These are phyloP conservation scores for Aphelinus atriplicis DNA, from an alignment of 1,140 invertebrate genomes.

Conservation along the genomic window DNA sequence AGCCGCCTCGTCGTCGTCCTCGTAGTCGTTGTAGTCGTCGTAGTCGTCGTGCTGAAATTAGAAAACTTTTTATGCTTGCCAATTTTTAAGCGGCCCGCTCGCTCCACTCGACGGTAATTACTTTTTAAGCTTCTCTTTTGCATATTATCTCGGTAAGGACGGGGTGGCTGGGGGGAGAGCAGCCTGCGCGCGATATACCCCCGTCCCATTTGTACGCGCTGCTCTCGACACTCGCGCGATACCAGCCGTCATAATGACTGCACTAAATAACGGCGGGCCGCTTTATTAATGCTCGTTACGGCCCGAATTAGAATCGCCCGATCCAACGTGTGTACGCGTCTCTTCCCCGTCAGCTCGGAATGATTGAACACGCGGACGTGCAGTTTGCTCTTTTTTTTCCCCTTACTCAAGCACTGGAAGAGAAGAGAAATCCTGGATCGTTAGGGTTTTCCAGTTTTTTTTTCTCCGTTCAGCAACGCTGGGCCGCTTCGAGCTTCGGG, in stretches of 20 bases:
- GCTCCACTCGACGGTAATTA: constrained; percentile 60
- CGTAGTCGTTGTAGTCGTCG: not conserved
- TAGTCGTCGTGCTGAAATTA: constrained; percentile 58
- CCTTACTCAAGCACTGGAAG: not conserved
- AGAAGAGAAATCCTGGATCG: constrained; percentile 22
- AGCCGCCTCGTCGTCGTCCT: not conserved
- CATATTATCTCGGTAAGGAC: constrained; percentile 57
- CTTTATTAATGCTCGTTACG: constrained; percentile 48
- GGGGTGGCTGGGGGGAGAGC: not conserved
- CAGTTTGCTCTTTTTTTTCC: not conserved
- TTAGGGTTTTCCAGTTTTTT: constrained; percentile 26
- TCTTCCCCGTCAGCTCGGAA: not conserved
- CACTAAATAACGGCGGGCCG: constrained; percentile 44
- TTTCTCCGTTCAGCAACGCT: not conserved
- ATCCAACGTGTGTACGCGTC: not conserved
- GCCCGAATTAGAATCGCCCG: constrained; percentile 28
- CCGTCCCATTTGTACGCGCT: constrained; percentile 27
- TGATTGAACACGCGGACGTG: constrained; percentile 10
- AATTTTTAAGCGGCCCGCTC: constrained; percentile 62
- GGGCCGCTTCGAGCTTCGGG: not conserved
- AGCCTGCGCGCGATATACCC: constrained; percentile 2
- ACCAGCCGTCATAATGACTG: constrained; percentile 41
- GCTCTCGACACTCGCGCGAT: not conserved
- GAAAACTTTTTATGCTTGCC: constrained; percentile 66
- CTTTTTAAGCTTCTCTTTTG: constrained; percentile 66